Conservation (phyloP, 2,888 invertebrate species). For the Muschampia plurimacula region DNA sequence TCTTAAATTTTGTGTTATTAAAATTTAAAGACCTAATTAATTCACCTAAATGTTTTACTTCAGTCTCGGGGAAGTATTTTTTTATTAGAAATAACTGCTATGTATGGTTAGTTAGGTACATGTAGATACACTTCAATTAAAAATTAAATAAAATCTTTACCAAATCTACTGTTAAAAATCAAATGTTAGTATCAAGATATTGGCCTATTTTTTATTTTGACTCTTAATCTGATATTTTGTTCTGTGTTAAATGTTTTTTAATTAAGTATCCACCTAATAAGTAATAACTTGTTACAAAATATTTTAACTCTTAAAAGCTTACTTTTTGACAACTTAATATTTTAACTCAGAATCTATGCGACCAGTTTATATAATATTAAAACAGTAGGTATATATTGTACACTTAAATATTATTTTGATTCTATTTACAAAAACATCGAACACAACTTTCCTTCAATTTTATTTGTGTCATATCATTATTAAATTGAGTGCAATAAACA, state of each 20-base stretch:
- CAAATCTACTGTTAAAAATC: neutral
- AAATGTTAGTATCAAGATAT: neutral
- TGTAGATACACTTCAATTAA: neutral
- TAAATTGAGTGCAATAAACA: neutral
- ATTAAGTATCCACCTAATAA: neutral
- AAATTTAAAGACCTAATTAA: conserved; percentile 41
- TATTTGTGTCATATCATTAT: neutral
- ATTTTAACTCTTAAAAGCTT: neutral
- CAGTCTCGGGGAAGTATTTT: conserved; percentile 63
- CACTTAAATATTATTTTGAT: neutral
- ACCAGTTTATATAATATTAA: neutral
- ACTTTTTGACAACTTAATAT: conserved; percentile 2
- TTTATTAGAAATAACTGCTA: conserved; percentile 23
- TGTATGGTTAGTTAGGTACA: neutral
- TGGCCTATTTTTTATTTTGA: neutral
- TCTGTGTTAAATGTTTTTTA: too few species aligned
- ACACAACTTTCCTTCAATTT: conserved; percentile 27
- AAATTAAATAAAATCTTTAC: neutral
- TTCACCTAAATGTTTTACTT: conserved; percentile 54
- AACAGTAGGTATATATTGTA: neutral
- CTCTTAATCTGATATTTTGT: too few species aligned
- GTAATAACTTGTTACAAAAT: neutral
- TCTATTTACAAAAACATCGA: conserved; percentile 7
- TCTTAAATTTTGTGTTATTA: conserved; percentile 62
- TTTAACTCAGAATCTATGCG: neutral